A percentile compares a stretch with the other conserved stretches of the same genome.
Conservation (phyloP, 2,888 invertebrate genomes). For the Leistus spinibarbis region DNA sequence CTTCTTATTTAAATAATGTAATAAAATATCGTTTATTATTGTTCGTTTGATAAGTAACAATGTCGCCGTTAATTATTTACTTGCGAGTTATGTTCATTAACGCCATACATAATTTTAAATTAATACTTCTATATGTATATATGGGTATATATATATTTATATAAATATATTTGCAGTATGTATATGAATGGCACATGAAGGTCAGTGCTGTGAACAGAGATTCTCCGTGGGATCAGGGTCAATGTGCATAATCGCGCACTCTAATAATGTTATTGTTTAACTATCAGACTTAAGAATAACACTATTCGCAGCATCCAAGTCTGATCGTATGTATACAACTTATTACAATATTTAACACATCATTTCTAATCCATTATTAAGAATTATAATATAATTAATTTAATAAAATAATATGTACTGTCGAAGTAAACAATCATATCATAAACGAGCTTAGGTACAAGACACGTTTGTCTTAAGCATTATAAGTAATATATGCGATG, state of each 20-base stretch:
- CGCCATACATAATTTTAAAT: neutral
- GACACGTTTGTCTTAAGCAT: too few species aligned
- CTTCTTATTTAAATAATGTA: too few species aligned
- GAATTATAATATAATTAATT: neutral
- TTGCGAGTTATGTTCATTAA: neutral
- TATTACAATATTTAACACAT: neutral
- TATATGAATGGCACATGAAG: slow-evolving; percentile 5
- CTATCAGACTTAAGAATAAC: neutral
- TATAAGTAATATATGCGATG: too few species aligned
- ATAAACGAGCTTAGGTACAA: too few species aligned
- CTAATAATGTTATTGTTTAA: slow-evolving; percentile 30
- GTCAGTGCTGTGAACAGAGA: slow-evolving; percentile 27
- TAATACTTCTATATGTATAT: neutral
- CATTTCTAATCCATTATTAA: neutral
- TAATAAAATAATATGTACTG: neutral
- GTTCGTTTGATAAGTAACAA: neutral
- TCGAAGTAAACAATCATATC: too few species aligned
- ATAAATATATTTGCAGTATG: too few species aligned
- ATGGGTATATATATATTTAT: neutral
- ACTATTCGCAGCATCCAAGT: neutral
- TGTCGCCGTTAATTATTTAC: neutral
- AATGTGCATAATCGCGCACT: slow-evolving; percentile 16
- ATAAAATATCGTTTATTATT: too few species aligned
- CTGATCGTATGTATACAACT: neutral
- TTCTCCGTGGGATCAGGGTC: slow-evolving; percentile 33